Base-by-base conservation (phyloP, 2,797 vertebrate species). In the Euphonia xanthogaster region DNA sequence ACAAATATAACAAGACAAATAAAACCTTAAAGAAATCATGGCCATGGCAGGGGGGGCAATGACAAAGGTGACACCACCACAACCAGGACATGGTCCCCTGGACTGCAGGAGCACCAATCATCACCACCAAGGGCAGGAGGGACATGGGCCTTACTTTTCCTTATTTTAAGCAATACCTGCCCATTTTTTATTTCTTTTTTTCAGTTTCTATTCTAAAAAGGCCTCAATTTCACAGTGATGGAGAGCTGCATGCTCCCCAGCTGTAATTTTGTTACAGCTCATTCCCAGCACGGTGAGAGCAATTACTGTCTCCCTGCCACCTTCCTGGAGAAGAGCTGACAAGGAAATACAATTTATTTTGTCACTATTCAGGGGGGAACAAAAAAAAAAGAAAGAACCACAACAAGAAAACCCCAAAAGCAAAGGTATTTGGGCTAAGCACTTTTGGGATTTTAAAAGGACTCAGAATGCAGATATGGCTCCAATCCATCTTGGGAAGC, bases 281-380 rank as follows among this genome's bases (percentile, higher is more conserved):
- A 1, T 50, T 92, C 79, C 33, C 71, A 45, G 65, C 2, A 45
- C 86, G 88, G 75, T 1, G 21, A 91, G 54, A 91, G 78, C 91
- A 93, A 93, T 90, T 90, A 90, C 85, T 44, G 22, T 71, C 85
- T 88, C 91, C 61, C 70, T 54, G 66, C 62, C 57, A 51, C 82
- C 23, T 78, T 88, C 70, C 72, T 7, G 16, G 1, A 5, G 87
- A 85, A 91, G 4, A 80, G 75, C 61, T 88, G 90, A 90, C 93
- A 70, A 53, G 63, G 58, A 95, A 95, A 94, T 22, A 75, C 33
- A 63, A 83, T 91, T 91, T 84, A 66, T 86, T 90, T 93, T 84
- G 57, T 39, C 70, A 45, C 25, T 74, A 44, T 33, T 84, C 71
- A 28, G 24, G 17, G 17, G 6, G 1, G 3, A 7, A 21, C 18